Evolutionary conservation across 1,140 invertebrate genomes (phyloP), one percentile per base, ranked within the genome.

Genomic region (Sycophila sp.): DNA sequence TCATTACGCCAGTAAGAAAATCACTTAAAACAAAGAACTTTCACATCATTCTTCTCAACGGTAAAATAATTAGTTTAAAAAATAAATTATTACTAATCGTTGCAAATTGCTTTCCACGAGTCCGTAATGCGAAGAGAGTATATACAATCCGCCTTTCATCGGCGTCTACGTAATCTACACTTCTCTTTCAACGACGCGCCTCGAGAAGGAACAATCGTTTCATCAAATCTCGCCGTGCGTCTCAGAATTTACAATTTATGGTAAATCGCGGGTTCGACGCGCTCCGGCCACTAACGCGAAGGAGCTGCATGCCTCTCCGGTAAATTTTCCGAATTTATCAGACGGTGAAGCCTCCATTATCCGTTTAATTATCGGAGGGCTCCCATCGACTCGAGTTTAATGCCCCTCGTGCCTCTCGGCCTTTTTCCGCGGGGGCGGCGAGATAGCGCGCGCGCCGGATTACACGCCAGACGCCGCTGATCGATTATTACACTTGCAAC

Each of bases 241-340:
- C 28, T 55, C 28, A 32, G 51, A 55, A 55, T 55, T 55, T 32
- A 30, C 30, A 55, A 55, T 55, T 55, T 55, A 30, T 30, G 51
- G 51, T 32, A 55, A 55, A 55, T 55, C 34, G 51, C 51, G n/a
- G 34, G n/a, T 30, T 26, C 30, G 51, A 28, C 11, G n/a, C n/a
- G 34, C 51, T 17, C 10, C 13, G 34, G 49, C 11, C n/a, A 7
- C 15, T 13, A 24, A 51, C 19, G 11, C 22, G 10, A n/a, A n/a
- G 10, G 8, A 51, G 24, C 24, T 24, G 49, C 15, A 13, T 26
- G 24, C 7, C 19, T 13, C 26, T 51, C 47, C n/a, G n/a, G n/a
- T n/a, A n/a, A n/a, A n/a, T n/a, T 24, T 51, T 2, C 19, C 40
- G 40, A 42, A 15, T 15, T 8, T 17, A 47, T 11, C n/a, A 42